Evolutionary conservation across 2,888 invertebrate genomes (phyloP).

Genomic region (Allophyes oxyacanthae): DNA sequence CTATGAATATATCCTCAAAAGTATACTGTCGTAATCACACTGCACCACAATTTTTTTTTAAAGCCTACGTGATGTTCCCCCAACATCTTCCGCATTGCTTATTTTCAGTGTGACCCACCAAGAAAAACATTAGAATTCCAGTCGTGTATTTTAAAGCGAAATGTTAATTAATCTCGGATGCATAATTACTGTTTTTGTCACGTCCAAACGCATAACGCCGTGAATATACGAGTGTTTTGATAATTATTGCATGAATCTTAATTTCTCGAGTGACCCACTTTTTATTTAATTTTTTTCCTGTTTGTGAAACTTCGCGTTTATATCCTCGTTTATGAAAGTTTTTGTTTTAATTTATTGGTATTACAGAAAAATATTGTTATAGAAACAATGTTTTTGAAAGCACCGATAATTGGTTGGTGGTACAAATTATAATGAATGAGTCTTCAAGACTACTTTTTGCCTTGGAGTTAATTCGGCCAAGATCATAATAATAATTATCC

Average conservation of each 20-base stretch:
- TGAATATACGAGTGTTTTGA: constrained; percentile 8
- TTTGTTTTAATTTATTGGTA: neutral
- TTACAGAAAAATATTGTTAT: neutral
- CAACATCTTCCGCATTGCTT: neutral
- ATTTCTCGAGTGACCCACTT: constrained; percentile 33
- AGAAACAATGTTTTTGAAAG: neutral
- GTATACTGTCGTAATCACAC: too few relatives aligned
- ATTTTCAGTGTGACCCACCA: neutral
- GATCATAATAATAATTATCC: too few relatives aligned
- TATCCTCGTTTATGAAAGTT: neutral
- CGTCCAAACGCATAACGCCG: constrained; percentile 20
- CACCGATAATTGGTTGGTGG: neutral
- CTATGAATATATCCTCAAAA: too few relatives aligned
- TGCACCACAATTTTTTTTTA: too few relatives aligned
- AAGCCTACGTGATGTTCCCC: too few relatives aligned
- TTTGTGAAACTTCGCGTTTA: neutral
- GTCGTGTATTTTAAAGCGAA: constrained; percentile 7
- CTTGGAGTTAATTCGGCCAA: too few relatives aligned
- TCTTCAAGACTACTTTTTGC: too few relatives aligned
- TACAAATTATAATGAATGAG: too few relatives aligned
- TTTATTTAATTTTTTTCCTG: neutral
- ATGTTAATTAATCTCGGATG: constrained; percentile 32
- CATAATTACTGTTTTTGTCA: constrained; percentile 40
- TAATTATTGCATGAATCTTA: constrained; percentile 22
- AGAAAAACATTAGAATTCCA: constrained; percentile 10